Evolutionary conservation across 2,113 vertebrate species (phyloP).

Genomic region (Nannobrachium achirus): DNA sequence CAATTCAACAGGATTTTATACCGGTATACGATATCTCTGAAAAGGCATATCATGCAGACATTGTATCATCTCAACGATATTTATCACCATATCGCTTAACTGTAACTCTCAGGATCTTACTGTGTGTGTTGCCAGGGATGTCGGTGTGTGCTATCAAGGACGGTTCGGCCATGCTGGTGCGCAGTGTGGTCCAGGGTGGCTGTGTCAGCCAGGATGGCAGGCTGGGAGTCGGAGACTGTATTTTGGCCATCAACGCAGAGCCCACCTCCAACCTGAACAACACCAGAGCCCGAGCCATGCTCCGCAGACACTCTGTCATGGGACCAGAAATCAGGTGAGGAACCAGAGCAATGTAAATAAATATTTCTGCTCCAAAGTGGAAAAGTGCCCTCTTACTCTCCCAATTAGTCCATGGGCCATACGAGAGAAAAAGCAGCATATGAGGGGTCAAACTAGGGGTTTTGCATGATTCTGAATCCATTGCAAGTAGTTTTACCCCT

Average conservation of each 20-base stretch:
- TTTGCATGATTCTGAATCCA: too few relatives aligned
- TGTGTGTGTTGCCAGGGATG: constrained; percentile 84
- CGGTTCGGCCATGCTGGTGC: constrained; percentile 92
- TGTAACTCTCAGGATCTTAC: background rate
- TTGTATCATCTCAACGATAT: too few relatives aligned
- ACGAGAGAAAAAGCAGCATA: too few relatives aligned
- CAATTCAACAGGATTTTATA: too few relatives aligned
- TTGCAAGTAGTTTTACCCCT: too few relatives aligned
- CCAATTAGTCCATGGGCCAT: too few relatives aligned
- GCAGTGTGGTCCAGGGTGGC: constrained; percentile 91
- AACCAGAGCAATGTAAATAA: constrained; percentile 1
- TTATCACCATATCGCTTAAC: too few relatives aligned
- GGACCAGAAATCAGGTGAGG: constrained; percentile 93
- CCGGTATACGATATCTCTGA: too few relatives aligned
- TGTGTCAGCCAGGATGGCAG: constrained; percentile 92
- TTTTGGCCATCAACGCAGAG: constrained; percentile 93
- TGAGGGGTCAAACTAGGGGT: too few relatives aligned
- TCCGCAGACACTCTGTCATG: constrained; percentile 92
- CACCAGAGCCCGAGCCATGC: constrained; percentile 89
- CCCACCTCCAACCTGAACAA: constrained; percentile 86
- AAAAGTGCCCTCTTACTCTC: background rate
- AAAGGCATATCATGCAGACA: too few relatives aligned
- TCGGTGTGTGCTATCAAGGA: constrained; percentile 94
- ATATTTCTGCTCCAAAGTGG: too few relatives aligned
- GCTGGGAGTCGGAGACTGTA: constrained; percentile 90